Conservation (phyloP, 2,113 vertebrate genomes). For the Athene cunicularia region DNA sequence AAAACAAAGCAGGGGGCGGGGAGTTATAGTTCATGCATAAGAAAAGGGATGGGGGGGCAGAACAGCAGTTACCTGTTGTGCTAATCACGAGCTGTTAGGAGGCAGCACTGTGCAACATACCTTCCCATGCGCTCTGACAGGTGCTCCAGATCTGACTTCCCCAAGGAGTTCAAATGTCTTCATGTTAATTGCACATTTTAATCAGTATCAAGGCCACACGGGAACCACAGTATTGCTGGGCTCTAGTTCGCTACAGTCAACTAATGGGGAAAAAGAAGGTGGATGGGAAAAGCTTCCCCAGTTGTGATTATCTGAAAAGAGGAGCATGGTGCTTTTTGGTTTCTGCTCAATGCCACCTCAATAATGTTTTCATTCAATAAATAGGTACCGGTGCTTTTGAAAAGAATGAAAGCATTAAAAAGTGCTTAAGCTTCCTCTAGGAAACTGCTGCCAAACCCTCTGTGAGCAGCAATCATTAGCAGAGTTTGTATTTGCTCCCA, state of each 20-base stretch:
- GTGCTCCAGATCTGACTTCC: constrained; percentile 32
- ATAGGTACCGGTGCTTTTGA: constrained; percentile 56
- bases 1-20: not conserved
- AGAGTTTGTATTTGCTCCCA: constrained; percentile 47
- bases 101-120: constrained; percentile 20
- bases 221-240: constrained; percentile 57
- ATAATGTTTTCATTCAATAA: constrained; percentile 55
- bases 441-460: constrained; percentile 25
- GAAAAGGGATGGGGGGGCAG: not conserved
- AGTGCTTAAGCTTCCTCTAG: constrained; percentile 50
- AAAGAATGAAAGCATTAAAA: constrained; percentile 47
- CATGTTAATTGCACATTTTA: constrained; percentile 54
- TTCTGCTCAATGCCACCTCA: constrained; percentile 43
- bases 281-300: constrained; percentile 32
- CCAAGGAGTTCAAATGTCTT: constrained; percentile 24
- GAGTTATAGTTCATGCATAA: constrained; percentile 8
- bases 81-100: constrained; percentile 23
- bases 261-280: not conserved
- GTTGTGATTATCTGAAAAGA: constrained; percentile 38
- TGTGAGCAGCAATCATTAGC: constrained; percentile 5
- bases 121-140: constrained; percentile 9
- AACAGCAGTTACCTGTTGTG: constrained; percentile 45
- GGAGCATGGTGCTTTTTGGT: constrained; percentile 49
- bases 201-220: constrained; percentile 50
- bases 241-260: constrained; percentile 60